Percentiles rank a stretch among this genome's conserved stretches.
Evolutionary conservation across 2,888 invertebrate genomes (phyloP).

Genomic region (Ditula angustiorana): DNA sequence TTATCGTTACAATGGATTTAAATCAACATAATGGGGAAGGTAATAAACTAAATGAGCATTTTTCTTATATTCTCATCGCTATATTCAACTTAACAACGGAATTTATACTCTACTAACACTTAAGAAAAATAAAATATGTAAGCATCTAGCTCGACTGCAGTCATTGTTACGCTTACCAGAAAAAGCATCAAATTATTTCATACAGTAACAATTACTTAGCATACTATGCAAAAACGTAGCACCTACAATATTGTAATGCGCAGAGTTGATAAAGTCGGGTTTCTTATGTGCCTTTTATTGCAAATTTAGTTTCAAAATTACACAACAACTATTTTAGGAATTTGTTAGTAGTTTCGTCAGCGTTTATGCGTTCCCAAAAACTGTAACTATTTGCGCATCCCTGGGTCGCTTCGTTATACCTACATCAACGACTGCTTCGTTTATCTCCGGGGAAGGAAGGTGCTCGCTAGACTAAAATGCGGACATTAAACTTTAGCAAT

Average conservation of each 20-base stretch:
- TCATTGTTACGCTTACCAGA: too few relatives aligned
- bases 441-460: slow-evolving; percentile 3
- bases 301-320: background rate
- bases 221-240: background rate
- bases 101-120: too few relatives aligned
- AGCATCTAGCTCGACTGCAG: too few relatives aligned
- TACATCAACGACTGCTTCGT: background rate
- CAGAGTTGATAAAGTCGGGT: background rate
- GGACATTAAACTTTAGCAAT: slow-evolving; percentile 1
- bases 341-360: background rate
- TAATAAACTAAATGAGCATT: slow-evolving; percentile 42
- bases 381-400: slow-evolving; percentile 18
- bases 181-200: background rate
- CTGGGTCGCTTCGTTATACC: background rate
- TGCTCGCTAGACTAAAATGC: background rate
- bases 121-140: too few relatives aligned
- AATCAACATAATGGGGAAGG: slow-evolving; percentile 26
- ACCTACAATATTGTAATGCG: too few relatives aligned
- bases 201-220: background rate
- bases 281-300: background rate
- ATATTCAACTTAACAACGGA: too few relatives aligned
- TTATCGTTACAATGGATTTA: background rate
- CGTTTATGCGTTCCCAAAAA: background rate
- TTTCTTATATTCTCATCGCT: too few relatives aligned
- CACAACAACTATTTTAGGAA: slow-evolving; percentile 12